Evolutionary conservation across 2,888 invertebrate genomes (phyloP), one percentile per base, ranked within the genome.

Genomic region (Amphipyra tragopoginis): DNA sequence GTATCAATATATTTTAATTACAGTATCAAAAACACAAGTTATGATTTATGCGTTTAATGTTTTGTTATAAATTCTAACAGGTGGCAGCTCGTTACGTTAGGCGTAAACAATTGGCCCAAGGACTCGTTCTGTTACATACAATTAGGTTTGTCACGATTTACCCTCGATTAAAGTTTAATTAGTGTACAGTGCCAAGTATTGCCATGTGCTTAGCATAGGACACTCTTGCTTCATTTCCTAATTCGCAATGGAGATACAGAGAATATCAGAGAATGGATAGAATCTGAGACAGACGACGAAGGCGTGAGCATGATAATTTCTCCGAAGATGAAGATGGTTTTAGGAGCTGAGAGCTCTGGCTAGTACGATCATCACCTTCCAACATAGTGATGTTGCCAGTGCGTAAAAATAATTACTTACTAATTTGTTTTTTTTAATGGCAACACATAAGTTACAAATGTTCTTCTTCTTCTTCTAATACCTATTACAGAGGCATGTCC

Each of bases 151-250:
- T 66, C 70, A 71, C 70, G 72, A 71, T 48, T 54, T 71, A 66
- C 66, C 70, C 66, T 66, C 70, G 54, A 71, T 72, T 66, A 56
- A 71, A 61, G 47, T 66, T 71, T 71, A 71, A 71, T 66, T 72
- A 61, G 53, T 45, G 48, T 11, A 34, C 33, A 51, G 26, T 66
- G 70, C 66, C 70, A 71, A 66, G 39, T 66, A 39, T 66, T 61
- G 57, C 53, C 47, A 43, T 52, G 56, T 44, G 61, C 21, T 61
- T 48, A 44, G 56, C 65, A 71, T 70, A 51, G 59, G 69, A 68
- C 51, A 53, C 26, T 10, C 45, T 47, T 13, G 43, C 15, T 52
- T 47, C 8, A 53, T 71, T 57, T 60, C 21, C 47, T 47, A 56
- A 65, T 57, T 43, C 0, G 33, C 5, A 15, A 53, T 39, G 52